phyloP scores from a whole-genome alignment of 2,797 vertebrate genomes.

The Brotula barbata region DNA sequence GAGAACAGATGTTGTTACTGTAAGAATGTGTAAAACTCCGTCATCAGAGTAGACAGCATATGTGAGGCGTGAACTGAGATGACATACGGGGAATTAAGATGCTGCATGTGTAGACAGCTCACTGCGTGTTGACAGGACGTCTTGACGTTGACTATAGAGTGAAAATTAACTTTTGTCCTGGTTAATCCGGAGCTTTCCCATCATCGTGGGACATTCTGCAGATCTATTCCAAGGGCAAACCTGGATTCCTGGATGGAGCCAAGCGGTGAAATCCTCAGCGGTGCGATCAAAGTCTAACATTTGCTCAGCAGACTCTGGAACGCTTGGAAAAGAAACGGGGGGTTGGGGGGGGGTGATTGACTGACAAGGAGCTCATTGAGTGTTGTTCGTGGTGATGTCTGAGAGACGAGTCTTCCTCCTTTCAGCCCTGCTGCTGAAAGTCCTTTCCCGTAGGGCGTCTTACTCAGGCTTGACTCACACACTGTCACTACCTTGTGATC shows the following conservation, averaged over 20 bases:
- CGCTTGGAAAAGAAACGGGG: background rate
- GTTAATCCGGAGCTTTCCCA: background rate
- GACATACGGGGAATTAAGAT: too few relatives aligned
- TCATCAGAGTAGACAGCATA: too few relatives aligned
- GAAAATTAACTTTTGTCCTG: background rate
- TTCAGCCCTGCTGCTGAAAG: constrained; percentile 52
- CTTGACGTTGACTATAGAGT: constrained; percentile 8
- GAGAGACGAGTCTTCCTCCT: constrained; percentile 49
- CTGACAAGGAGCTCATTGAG: constrained; percentile 47
- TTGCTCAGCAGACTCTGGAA: constrained; percentile 39
- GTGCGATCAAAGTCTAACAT: constrained; percentile 40
- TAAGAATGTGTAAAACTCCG: too few relatives aligned
- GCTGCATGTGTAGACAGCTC: too few relatives aligned
- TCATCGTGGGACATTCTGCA: background rate
- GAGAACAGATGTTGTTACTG: too few relatives aligned
- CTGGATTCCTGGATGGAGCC: constrained; percentile 24
- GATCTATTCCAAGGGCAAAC: constrained; percentile 15
- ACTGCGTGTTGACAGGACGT: too few relatives aligned
- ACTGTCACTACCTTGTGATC: constrained; percentile 64
- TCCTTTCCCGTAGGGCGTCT: constrained; percentile 56
- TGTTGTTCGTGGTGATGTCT: constrained; percentile 41
- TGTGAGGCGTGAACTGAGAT: too few relatives aligned
- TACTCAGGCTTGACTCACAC: constrained; percentile 55
- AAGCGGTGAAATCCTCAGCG: too few relatives aligned
- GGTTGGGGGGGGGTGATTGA: constrained; percentile 21